A percentile compares a stretch with the other conserved stretches of the same genome.
These are phyloP conservation scores for Phrynocephalus versicolor DNA, from an alignment of 2,113 vertebrate species.

Conservation along the genomic window DNA sequence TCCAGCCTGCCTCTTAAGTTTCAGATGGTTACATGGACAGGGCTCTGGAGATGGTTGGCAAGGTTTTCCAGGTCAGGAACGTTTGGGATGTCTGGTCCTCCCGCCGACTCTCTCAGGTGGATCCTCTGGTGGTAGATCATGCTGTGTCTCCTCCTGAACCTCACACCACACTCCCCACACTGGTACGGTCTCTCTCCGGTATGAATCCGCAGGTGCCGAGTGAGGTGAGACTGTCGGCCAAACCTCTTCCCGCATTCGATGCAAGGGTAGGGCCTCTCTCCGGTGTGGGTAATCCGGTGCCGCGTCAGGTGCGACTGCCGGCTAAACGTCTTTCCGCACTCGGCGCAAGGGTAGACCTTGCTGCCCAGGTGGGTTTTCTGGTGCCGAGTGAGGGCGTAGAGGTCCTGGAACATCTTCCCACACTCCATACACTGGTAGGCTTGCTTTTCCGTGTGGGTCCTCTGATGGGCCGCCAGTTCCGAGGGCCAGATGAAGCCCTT, in stretches of 20 bases:
- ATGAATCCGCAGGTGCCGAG: conserved; percentile 70
- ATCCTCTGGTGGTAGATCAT: conserved; percentile 48
- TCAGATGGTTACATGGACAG: conserved; percentile 28
- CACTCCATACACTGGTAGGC: conserved; percentile 43
- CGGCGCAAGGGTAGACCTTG: conserved; percentile 41
- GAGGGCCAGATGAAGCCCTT: conserved; percentile 41
- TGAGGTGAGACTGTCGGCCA: conserved; percentile 71
- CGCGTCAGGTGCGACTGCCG: conserved; percentile 33
- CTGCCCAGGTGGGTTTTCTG: conserved; percentile 32
- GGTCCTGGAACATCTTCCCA: conserved; percentile 44
- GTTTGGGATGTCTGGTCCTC: neutral
- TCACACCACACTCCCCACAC: conserved; percentile 73
- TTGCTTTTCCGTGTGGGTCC: conserved; percentile 43
- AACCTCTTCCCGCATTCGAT: conserved; percentile 75
- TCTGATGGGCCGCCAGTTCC: conserved; percentile 35
- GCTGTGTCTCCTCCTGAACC: conserved; percentile 62
- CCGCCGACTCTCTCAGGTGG: conserved; percentile 35
- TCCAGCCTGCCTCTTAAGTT: neutral
- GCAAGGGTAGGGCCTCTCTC: conserved; percentile 64
- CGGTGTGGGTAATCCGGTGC: conserved; percentile 21
- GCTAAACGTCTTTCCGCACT: conserved; percentile 64
- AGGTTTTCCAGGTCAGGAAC: neutral
- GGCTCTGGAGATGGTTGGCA: conserved; percentile 8
- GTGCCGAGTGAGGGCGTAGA: conserved; percentile 41
- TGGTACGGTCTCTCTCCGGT: conserved; percentile 68